phyloP scores from a whole-genome alignment of 2,888 invertebrate species.

The Heteromyza rotundicornis region DNA sequence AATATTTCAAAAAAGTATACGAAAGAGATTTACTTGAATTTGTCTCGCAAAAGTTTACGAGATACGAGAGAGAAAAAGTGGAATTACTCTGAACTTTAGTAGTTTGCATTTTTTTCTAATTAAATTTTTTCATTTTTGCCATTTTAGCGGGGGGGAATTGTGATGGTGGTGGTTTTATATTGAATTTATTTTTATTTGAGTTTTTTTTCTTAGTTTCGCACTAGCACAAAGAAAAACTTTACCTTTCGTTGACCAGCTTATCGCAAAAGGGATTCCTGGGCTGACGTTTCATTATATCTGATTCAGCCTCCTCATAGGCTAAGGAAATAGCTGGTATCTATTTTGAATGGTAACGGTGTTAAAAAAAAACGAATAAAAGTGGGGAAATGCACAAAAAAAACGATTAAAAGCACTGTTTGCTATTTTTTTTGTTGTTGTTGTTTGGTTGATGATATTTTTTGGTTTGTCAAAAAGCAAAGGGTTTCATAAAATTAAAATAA shows the following conservation, averaged over 20 bases:
- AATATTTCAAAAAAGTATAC: constrained; percentile 24
- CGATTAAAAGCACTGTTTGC: background rate
- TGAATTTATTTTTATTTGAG: no score
- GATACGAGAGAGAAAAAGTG: no score
- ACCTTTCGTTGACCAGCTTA: constrained; percentile 99
- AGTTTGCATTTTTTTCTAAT: constrained; percentile 9
- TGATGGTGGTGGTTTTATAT: background rate
- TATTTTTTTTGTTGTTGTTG: constrained; percentile 14
- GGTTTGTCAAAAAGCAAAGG: background rate
- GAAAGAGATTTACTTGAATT: constrained; percentile 22
- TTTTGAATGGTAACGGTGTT: constrained; percentile 18
- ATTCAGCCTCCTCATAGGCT: constrained; percentile 98
- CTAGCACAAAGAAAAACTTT: constrained; percentile 63
- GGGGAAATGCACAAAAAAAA: constrained; percentile 18
- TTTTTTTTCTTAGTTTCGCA: constrained; percentile 26
- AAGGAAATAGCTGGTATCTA: constrained; percentile 98
- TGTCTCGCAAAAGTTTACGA: constrained; percentile 32
- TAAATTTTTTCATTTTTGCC: constrained; percentile 15
- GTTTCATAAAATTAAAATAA: background rate
- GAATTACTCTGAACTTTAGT: background rate
- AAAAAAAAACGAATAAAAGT: constrained; percentile 12
- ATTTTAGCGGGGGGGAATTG: background rate
- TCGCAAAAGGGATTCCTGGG: constrained; percentile 96
- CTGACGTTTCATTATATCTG: constrained; percentile 98
- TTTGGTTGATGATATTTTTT: background rate